These are phyloP conservation scores for Coreius guichenoti DNA, from an alignment of 2,797 vertebrate genomes.

Conservation along the genomic window DNA sequence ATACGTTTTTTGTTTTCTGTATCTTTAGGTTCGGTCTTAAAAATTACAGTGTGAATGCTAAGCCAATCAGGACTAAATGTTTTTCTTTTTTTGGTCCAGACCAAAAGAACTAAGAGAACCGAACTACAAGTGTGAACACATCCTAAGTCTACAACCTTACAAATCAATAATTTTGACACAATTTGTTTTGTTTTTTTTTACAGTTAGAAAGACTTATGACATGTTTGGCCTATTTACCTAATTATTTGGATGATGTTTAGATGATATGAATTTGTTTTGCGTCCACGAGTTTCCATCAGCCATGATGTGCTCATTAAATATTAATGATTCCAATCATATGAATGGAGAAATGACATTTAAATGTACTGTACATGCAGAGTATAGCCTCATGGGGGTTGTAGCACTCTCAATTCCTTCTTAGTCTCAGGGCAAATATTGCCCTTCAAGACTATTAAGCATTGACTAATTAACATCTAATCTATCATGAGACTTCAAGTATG, in stretches of 20 bases:
- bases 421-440: slow-evolving; percentile 52
- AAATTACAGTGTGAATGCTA: too few species aligned
- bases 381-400: slow-evolving; percentile 23
- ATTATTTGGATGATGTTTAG: not conserved
- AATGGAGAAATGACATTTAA: slow-evolving; percentile 27
- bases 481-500: slow-evolving; percentile 71
- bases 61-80: not conserved
- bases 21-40: too few species aligned
- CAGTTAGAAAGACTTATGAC: slow-evolving; percentile 1
- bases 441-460: slow-evolving; percentile 52
- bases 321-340: slow-evolving; percentile 40
- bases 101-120: not conserved
- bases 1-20: too few species aligned
- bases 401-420: slow-evolving; percentile 42
- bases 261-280: not conserved
- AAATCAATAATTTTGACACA: not conserved
- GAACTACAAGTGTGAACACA: not conserved
- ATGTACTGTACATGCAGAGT: slow-evolving; percentile 33
- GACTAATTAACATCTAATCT: slow-evolving; percentile 60
- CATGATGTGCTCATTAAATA: slow-evolving; percentile 43
- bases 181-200: not conserved
- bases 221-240: not conserved
- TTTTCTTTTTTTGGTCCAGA: not conserved
- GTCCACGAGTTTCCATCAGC: not conserved
- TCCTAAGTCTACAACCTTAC: not conserved